Conservation (phyloP, 2,797 vertebrate genomes). For the Sebastes vulpes region DNA sequence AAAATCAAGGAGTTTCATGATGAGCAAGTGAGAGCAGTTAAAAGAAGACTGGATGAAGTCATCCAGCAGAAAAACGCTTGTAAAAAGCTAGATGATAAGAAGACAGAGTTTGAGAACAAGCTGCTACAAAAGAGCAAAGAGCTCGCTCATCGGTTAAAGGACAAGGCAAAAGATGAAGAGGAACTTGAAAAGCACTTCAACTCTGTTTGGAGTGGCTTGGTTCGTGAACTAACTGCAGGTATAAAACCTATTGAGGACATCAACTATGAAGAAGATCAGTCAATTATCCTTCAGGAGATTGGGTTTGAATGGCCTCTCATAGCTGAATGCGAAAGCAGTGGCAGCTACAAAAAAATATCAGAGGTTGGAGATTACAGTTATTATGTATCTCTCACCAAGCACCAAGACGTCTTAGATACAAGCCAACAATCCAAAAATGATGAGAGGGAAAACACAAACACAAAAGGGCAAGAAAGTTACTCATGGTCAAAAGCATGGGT, state of each 20-base stretch:
- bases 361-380: not conserved
- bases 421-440: too few relatives aligned
- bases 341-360: not conserved
- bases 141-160: conserved; percentile 19
- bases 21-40: not conserved
- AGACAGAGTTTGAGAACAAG: not conserved
- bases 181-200: not conserved
- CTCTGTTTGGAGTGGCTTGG: not conserved
- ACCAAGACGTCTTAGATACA: not conserved
- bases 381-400: not conserved
- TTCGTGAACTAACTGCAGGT: not conserved
- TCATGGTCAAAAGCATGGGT: too few relatives aligned
- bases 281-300: fast-evolving
- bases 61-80: conserved; percentile 34
- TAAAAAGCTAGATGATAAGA: conserved; percentile 28
- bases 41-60: conserved; percentile 46
- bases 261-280: not conserved
- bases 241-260: conserved; percentile 6
- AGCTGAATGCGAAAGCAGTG: not conserved
- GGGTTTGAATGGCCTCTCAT: conserved; percentile 2
- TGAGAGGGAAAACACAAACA: too few relatives aligned
- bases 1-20: conserved; percentile 44
- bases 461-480: too few relatives aligned
- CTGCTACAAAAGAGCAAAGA: conserved; percentile 38
- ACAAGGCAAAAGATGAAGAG: not conserved